Conservation (phyloP, 2,113 vertebrate species). For the Rynchops niger region DNA sequence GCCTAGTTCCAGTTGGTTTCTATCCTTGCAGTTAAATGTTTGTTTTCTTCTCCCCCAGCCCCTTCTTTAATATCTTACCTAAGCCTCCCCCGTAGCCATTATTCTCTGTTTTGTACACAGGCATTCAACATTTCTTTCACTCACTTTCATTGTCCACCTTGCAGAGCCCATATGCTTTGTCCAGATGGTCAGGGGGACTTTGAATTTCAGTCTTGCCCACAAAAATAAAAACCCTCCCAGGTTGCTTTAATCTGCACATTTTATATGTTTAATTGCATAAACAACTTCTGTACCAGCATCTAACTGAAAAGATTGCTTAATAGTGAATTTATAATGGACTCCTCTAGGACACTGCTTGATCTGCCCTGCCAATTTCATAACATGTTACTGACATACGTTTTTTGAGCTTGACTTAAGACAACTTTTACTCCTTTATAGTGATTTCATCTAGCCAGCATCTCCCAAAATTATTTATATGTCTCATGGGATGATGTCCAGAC, state of each 20-base stretch:
- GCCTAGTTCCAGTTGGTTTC: neutral
- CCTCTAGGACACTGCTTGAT: neutral
- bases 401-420: neutral
- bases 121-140: neutral
- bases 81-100: neutral
- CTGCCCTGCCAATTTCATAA: neutral
- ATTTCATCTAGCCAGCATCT: neutral
- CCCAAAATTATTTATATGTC: neutral
- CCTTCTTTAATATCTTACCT: neutral
- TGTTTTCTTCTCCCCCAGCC: neutral
- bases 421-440: neutral
- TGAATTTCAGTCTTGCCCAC: neutral
- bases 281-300: neutral
- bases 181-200: neutral
- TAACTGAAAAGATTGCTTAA: neutral
- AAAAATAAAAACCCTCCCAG: neutral
- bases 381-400: neutral
- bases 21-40: neutral
- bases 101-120: neutral
- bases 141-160: neutral
- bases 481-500: neutral
- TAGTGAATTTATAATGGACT: neutral
- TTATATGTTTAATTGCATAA: neutral
- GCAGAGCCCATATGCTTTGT: neutral
- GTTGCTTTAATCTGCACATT: neutral